A percentile compares a stretch with the other conserved stretches of the same genome.
Conservation (phyloP, 23 tunicate genomes). For the Trididemnum miniatum region DNA sequence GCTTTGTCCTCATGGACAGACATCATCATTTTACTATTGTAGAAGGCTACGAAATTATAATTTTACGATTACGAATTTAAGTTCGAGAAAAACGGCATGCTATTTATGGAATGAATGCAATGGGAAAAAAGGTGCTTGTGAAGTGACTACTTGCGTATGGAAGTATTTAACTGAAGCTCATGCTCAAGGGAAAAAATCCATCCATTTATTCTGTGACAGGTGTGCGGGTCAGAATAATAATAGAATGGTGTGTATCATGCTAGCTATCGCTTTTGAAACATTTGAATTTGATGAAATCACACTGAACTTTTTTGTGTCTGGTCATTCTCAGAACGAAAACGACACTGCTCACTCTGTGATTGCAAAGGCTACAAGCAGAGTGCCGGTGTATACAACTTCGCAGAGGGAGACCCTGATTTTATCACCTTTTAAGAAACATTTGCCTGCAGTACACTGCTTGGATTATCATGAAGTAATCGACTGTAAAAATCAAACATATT, state of each 20-base stretch:
- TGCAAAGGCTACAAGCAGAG: slow-evolving; percentile 2
- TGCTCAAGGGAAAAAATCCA: neutral
- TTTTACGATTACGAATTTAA: slow-evolving; percentile 19
- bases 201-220: slow-evolving; percentile 26
- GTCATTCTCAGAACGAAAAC: slow-evolving; percentile 43
- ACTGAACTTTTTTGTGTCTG: slow-evolving; percentile 27
- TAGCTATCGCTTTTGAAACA: neutral
- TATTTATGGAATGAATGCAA: slow-evolving; percentile 30
- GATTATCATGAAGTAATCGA: neutral
- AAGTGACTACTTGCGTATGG: slow-evolving; percentile 22
- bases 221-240: slow-evolving; percentile 36
- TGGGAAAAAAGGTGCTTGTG: slow-evolving; percentile 38
- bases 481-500: neutral
- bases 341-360: slow-evolving; percentile 28
- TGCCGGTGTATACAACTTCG: neutral
- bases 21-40: neutral
- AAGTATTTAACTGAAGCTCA: slow-evolving; percentile 7
- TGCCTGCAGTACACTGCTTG: too few species aligned
- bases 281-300: slow-evolving; percentile 12
- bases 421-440: neutral
- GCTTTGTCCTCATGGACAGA: neutral
- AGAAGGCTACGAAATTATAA: slow-evolving; percentile 6
- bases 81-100: slow-evolving; percentile 2
- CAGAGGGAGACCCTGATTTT: neutral
- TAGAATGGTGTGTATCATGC: neutral